phyloP scores from a whole-genome alignment of 2,888 invertebrate species.

The Pinctada fucata region DNA sequence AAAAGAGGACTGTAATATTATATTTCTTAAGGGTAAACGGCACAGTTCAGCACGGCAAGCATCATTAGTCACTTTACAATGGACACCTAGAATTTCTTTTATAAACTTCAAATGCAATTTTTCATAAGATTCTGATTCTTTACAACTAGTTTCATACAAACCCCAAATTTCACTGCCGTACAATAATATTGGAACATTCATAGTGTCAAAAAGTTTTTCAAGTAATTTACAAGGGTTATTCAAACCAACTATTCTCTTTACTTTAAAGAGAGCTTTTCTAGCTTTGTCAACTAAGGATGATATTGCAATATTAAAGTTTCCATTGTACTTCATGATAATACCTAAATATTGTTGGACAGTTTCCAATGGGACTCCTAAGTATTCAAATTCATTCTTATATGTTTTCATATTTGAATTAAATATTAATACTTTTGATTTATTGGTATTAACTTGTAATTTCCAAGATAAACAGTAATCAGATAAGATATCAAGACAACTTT shows the following conservation, averaged over 20 bases:
- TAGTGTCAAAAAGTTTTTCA: constrained; percentile 12
- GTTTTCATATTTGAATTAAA: constrained; percentile 22
- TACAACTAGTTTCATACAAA: background rate
- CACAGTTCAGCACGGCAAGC: constrained; percentile 31
- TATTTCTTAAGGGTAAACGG: constrained; percentile 24
- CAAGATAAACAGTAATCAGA: constrained; percentile 12
- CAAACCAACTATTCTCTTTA: constrained; percentile 23
- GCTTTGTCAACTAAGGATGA: constrained; percentile 18
- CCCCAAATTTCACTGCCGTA: constrained; percentile 27
- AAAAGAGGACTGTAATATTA: background rate
- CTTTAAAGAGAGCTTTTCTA: constrained; percentile 16
- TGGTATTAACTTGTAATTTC: constrained; percentile 22
- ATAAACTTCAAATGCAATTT: constrained; percentile 28
- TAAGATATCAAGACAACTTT: constrained; percentile 20
- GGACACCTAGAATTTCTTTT: constrained; percentile 38
- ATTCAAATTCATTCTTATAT: background rate
- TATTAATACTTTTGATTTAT: constrained; percentile 28
- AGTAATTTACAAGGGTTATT: constrained; percentile 28
- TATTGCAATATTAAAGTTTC: background rate
- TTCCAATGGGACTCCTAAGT: constrained; percentile 7
- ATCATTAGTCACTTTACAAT: constrained; percentile 32
- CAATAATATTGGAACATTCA: constrained; percentile 24
- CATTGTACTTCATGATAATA: constrained; percentile 14
- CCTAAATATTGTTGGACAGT: constrained; percentile 19
- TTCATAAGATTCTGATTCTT: constrained; percentile 25